A percentile compares a stretch with the other conserved stretches of the same genome.
These are phyloP conservation scores for Dolomedes plantarius DNA, from an alignment of 2,888 invertebrate genomes.

Conservation along the genomic window DNA sequence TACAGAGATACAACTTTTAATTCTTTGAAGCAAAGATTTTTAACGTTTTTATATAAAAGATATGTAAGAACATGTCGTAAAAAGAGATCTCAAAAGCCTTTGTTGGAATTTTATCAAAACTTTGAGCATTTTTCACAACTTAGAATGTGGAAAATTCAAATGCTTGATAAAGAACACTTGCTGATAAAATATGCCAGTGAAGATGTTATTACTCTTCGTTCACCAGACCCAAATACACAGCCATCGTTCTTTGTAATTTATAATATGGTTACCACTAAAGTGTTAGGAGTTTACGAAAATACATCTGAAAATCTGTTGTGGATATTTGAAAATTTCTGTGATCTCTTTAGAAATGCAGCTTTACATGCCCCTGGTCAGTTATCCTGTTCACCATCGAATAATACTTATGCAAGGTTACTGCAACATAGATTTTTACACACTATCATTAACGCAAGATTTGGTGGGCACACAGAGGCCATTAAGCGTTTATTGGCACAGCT, in stretches of 20 bases:
- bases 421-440: conserved; percentile 89
- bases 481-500: conserved; percentile 91
- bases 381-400: conserved; percentile 93
- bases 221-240: conserved; percentile 88
- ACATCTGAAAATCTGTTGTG: conserved; percentile 89
- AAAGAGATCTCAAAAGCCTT: conserved; percentile 81
- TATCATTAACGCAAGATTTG: conserved; percentile 90
- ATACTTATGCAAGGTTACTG: conserved; percentile 84
- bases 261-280: conserved; percentile 87
- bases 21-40: conserved; percentile 89
- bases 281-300: conserved; percentile 92
- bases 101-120: conserved; percentile 90
- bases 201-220: conserved; percentile 89
- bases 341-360: conserved; percentile 92
- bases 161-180: conserved; percentile 91
- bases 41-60: conserved; percentile 87
- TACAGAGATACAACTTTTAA: conserved; percentile 88
- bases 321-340: conserved; percentile 92
- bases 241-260: conserved; percentile 94
- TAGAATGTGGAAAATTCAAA: conserved; percentile 97
- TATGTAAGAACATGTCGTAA: conserved; percentile 83
- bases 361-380: conserved; percentile 89
- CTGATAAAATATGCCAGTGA: conserved; percentile 94
- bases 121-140: conserved; percentile 86
- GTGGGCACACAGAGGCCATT: conserved; percentile 91